Evolutionary conservation across 2,797 vertebrate genomes (phyloP).

Genomic region (Monodelphis domestica): DNA sequence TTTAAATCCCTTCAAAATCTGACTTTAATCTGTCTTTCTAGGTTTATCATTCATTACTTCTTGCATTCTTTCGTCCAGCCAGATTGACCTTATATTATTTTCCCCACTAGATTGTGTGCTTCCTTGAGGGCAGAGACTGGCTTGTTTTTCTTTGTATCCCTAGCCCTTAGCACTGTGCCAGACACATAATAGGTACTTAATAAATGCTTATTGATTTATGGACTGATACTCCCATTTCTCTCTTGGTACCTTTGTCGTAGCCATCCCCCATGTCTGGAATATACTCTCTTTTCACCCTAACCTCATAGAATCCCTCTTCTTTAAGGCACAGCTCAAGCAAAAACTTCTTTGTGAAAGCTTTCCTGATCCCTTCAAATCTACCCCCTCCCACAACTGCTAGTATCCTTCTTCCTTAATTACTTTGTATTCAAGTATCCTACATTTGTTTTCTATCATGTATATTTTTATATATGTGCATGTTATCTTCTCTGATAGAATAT

Average conservation of each 20-base stretch:
- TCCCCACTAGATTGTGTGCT: not conserved
- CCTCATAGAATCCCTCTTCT: not conserved
- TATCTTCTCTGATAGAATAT: not conserved
- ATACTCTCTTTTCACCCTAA: no score
- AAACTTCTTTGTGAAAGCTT: not conserved
- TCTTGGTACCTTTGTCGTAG: not conserved
- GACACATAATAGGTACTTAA: not conserved
- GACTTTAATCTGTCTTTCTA: not conserved
- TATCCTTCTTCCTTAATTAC: not conserved
- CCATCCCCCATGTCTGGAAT: not conserved
- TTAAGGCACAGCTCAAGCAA: not conserved
- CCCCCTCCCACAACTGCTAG: not conserved
- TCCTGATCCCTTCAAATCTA: not conserved
- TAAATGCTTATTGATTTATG: not conserved
- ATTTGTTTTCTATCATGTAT: no score
- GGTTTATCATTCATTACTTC: no score
- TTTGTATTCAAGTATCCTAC: no score
- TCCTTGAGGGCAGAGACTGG: not conserved
- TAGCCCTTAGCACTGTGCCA: not conserved
- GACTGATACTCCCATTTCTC: not conserved
- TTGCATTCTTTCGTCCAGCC: not conserved
- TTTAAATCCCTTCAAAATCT: not conserved
- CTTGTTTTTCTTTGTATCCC: no score
- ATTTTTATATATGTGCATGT: not conserved
- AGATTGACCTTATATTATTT: not conserved